Evolutionary conservation across 2,797 vertebrate species (phyloP).

Genomic region (Oreochromis mossambicus): DNA sequence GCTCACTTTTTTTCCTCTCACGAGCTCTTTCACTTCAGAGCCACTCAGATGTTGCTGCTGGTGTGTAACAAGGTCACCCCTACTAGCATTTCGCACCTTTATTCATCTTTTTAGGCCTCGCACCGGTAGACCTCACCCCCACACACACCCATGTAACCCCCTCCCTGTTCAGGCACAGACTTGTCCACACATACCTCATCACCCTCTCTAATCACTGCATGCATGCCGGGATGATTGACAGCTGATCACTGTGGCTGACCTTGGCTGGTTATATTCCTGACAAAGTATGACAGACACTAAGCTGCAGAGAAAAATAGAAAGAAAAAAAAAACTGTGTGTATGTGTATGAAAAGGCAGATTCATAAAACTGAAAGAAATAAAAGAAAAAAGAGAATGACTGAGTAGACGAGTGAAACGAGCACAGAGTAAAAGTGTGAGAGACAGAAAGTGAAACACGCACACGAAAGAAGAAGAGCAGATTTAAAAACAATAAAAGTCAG

Average conservation of each 20-base stretch:
- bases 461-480: not conserved
- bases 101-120: conserved; percentile 25
- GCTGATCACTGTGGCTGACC: conserved; percentile 46
- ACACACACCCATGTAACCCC: not conserved
- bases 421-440: not conserved
- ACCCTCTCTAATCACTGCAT: not conserved
- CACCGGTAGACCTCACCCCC: conserved; percentile 3
- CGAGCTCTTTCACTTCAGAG: conserved; percentile 25
- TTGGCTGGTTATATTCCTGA: conserved; percentile 42
- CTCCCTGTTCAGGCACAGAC: not conserved
- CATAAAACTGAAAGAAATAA: not conserved
- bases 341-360: not conserved
- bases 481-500: not conserved
- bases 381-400: not conserved
- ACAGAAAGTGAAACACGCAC: not conserved
- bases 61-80: conserved; percentile 54
- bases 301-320: not conserved
- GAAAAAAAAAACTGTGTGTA: not conserved
- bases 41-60: conserved; percentile 29
- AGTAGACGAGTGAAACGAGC: not conserved
- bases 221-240: conserved; percentile 42
- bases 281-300: conserved; percentile 5
- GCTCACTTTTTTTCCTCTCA: conserved; percentile 28
- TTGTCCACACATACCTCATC: conserved; percentile 2
- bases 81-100: conserved; percentile 8